phyloP scores from a whole-genome alignment of 2,888 invertebrate genomes.

The Drosophila ustulata region DNA sequence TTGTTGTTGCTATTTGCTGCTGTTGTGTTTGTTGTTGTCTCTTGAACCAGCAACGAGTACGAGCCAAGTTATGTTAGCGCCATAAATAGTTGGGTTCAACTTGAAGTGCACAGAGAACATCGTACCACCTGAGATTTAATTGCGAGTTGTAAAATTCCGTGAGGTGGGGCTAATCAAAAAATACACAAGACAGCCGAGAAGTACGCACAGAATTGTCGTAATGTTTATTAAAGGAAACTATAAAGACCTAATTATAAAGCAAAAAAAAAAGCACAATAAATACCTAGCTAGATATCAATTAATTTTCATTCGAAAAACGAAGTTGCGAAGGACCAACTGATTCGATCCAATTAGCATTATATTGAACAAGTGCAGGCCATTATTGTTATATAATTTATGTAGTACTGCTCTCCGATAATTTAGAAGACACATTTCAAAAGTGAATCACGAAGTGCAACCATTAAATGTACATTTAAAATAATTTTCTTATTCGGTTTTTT shows the following conservation, averaged over 20 bases:
- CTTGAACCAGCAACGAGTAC: conserved; percentile 36
- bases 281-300: background rate
- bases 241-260: conserved; percentile 1
- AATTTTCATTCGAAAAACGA: background rate
- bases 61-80: conserved; percentile 56
- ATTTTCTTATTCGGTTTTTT: conserved; percentile 11
- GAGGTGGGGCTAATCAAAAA: conserved; percentile 52
- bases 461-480: conserved; percentile 1
- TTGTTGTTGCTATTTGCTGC: conserved; percentile 10
- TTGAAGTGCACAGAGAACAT: conserved; percentile 33
- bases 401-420: background rate
- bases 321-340: background rate
- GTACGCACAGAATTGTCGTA: background rate
- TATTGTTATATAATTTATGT: background rate
- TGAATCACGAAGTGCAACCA: background rate
- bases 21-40: conserved; percentile 27
- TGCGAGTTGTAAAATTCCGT: conserved; percentile 56
- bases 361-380: too few species aligned
- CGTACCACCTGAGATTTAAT: conserved; percentile 47
- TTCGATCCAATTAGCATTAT: too few species aligned
- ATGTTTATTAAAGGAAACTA: conserved; percentile 7
- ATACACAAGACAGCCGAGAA: conserved; percentile 24
- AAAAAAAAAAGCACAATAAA: background rate
- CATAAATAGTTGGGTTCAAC: conserved; percentile 58
- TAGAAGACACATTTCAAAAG: background rate